phyloP scores from a whole-genome alignment of 2,797 vertebrate genomes.

The Hapalemur alaotrensis region DNA sequence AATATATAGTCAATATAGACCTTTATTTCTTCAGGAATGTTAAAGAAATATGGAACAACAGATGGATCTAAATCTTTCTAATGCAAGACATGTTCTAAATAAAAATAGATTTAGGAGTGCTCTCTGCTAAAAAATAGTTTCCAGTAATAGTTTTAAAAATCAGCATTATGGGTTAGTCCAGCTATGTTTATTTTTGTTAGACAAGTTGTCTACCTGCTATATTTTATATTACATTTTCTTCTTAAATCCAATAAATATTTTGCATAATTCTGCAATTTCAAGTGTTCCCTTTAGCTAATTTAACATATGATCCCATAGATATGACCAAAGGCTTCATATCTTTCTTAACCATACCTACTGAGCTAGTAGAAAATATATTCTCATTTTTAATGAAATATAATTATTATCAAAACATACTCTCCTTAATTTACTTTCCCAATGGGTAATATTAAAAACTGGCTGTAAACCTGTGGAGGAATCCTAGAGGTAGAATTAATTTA shows the following conservation, averaged over 20 bases:
- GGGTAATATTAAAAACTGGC: neutral
- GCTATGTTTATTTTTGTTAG: neutral
- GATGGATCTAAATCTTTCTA: neutral
- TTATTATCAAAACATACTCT: neutral
- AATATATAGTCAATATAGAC: neutral
- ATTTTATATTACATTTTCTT: slow-evolving; percentile 21
- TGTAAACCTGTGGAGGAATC: neutral
- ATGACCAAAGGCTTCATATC: neutral
- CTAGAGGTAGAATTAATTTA: neutral
- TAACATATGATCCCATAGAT: neutral
- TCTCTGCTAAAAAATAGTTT: neutral
- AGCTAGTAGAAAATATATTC: neutral
- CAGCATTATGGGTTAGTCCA: neutral
- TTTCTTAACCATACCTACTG: neutral
- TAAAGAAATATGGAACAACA: neutral
- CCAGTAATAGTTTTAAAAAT: neutral
- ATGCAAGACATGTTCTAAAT: slow-evolving; percentile 10
- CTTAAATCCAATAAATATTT: neutral
- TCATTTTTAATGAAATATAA: slow-evolving; percentile 29
- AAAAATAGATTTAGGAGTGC: neutral
- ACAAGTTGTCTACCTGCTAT: neutral
- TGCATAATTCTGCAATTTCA: neutral
- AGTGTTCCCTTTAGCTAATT: neutral
- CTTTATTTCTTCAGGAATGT: neutral
- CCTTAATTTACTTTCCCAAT: neutral